Evolutionary conservation across 1,140 invertebrate genomes (phyloP).

Genomic region (Drosophila lowei): DNA sequence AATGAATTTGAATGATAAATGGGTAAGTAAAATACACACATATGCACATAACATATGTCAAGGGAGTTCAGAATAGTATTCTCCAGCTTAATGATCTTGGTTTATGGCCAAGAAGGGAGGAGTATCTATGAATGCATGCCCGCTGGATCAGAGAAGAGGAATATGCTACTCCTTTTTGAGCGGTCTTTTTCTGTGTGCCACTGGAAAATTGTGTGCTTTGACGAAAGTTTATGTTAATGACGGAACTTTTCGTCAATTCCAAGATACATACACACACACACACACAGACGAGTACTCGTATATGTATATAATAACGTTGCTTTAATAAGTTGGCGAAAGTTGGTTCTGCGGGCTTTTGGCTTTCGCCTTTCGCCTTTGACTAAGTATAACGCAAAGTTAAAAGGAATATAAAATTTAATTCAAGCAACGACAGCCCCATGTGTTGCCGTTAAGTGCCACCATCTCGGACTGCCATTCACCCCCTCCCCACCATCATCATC

Average conservation of each 20-base stretch:
- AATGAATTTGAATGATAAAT: no score
- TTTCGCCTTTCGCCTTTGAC: conserved; percentile 50
- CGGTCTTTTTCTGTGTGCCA: conserved; percentile 16
- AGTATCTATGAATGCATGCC: no score
- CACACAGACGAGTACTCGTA: background rate
- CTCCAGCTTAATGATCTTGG: no score
- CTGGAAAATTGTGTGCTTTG: conserved; percentile 62
- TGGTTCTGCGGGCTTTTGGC: conserved; percentile 52
- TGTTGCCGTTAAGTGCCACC: conserved; percentile 65
- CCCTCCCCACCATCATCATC: conserved; percentile 9
- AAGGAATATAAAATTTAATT: conserved; percentile 70
- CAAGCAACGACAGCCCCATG: conserved; percentile 50
- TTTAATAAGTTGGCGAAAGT: conserved; percentile 66
- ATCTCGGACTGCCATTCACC: conserved; percentile 24
- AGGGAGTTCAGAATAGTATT: no score
- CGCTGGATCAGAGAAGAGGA: no score
- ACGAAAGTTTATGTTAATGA: conserved; percentile 67
- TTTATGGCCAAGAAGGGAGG: no score
- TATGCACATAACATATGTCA: no score
- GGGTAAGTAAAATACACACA: no score
- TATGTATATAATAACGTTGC: conserved; percentile 43
- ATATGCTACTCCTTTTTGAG: background rate
- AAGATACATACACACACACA: conserved; percentile 22
- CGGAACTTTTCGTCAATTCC: conserved; percentile 60
- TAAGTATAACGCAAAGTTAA: conserved; percentile 58